Conservation (phyloP, 1,140 invertebrate species). For the Zaprionus capensis region DNA sequence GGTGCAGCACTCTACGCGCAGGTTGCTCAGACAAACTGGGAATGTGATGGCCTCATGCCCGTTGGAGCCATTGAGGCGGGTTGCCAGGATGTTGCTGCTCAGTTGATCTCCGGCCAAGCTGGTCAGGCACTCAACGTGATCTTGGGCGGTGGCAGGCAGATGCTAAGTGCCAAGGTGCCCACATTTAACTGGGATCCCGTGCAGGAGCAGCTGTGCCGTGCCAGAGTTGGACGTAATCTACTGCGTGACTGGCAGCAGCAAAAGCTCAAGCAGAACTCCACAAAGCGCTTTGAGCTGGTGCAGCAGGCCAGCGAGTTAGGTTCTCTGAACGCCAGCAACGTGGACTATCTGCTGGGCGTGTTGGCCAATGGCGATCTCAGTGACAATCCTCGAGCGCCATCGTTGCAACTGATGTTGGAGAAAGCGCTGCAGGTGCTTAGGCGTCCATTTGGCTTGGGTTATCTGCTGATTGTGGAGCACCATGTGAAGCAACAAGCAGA, state of each 20-base stretch:
- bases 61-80: constrained; percentile 8
- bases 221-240: constrained; percentile 61
- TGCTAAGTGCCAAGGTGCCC: constrained; percentile 51
- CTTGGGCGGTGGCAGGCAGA: constrained; percentile 70
- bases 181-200: constrained; percentile 36
- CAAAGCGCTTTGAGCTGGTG: constrained; percentile 49
- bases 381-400: constrained; percentile 32
- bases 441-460: constrained; percentile 20
- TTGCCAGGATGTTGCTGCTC: constrained; percentile 61
- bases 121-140: constrained; percentile 59
- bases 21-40: constrained; percentile 36
- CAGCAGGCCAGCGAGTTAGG: constrained; percentile 48
- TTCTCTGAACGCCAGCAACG: constrained; percentile 54
- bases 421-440: constrained; percentile 53
- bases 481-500: constrained; percentile 9
- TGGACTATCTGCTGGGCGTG: constrained; percentile 66
- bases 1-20: constrained; percentile 58
- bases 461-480: constrained; percentile 65
- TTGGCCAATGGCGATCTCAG: constrained; percentile 63
- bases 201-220: constrained; percentile 56
- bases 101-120: constrained; percentile 49
- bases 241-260: constrained; percentile 60
- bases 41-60: constrained; percentile 65
- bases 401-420: constrained; percentile 43
- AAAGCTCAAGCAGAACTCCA: constrained; percentile 35